Base-by-base conservation (phyloP, 1,140 invertebrate species). In the Diprion similis region DNA sequence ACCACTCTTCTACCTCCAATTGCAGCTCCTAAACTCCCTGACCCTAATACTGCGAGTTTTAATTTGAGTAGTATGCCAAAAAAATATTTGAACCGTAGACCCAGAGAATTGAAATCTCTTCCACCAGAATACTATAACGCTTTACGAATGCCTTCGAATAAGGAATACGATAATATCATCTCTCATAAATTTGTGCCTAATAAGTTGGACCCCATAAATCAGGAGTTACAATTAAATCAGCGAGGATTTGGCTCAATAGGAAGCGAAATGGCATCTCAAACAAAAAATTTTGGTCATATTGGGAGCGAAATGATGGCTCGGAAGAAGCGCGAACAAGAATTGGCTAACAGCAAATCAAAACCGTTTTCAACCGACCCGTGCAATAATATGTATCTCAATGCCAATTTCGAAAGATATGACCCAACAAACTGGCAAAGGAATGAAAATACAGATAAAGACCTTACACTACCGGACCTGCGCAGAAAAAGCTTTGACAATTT, bases 381-480 rank as follows among this genome's bases (percentile, higher is more conserved):
- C 51, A 59, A 59, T 59, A 59, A 59, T 17, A 59, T 59, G 51
- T 59, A 59, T 59, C 51, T 59, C 51, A 59, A 59, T 17, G 51
- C 51, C 6, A 59, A 59, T 8, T 59, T 59, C 51, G 51, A 59
- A 59, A 59, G 51, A 59, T 59, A 59, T 8, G 51, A 59, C n/a
- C 51, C 51, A 13, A 59, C 51, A 59, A 59, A 59, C 51, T 59
- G 67, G 67, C 67, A 46, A 17, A 13, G 67, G 7, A 37, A 24
- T 15, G 45, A 24, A 68, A 46, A 68, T 0, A 64, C 47, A 68
- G 71, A 70, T 46, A 45, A 72, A 47, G 15, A 70, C 69, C 6
- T 47, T 17, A 46, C 69, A 19, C 19, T 47, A 37, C 17, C 48
- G 46, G 69, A 70, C 19, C 48, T 46, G 17, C 17, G 69, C 69